Base-by-base conservation (phyloP, 1,140 invertebrate species). In the Heliconius nattereri region DNA sequence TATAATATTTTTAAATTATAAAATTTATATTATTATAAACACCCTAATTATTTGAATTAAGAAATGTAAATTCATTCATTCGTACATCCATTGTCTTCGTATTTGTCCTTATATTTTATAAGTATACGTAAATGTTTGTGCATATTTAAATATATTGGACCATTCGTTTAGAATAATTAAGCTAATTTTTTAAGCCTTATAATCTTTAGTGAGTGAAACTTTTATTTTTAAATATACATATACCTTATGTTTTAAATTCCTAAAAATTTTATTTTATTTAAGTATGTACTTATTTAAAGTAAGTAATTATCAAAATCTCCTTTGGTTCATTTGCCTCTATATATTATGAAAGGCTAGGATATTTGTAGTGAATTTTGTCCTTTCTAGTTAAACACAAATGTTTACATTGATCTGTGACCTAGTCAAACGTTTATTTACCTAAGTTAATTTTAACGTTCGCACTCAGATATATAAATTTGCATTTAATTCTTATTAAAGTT, bases 341-440 rank as follows among this genome's bases (percentile, higher is more conserved):
- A 45, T 20, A 52, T 52, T 52, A 52, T 20, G 16, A 20, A 19
- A 7, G 2, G 49, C 2, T 52, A 52, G 49, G 49, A 16, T 45
- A 23, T 45, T 29, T 79, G 57, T 75, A 77, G 52, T n/a, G 19
- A 54, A 54, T 54, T 8, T 54, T 57, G 8, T 57, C n/a, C 54
- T 9, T 23, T n/a, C 20, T 57, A 57, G 54, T 57, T 57, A 57
- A 57, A 57, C 23, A 57, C 23, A 57, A 3, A 57, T 57, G 54
- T 57, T 57, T 52, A 20, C 19, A 52, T 52, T 20, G 49, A 52
- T 19, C 19, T 52, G 8, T 20, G 49, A 57, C 20, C 8, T n/a
- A 57, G 54, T 57, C 54, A 57, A n/a, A 57, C 20, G 0, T 23
- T 57, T 52, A 52, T 7, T 52, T 1, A 9, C 8, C 23, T 57